Evolutionary conservation across 2,113 vertebrate species (phyloP).

Genomic region (Heterochromis multidens): DNA sequence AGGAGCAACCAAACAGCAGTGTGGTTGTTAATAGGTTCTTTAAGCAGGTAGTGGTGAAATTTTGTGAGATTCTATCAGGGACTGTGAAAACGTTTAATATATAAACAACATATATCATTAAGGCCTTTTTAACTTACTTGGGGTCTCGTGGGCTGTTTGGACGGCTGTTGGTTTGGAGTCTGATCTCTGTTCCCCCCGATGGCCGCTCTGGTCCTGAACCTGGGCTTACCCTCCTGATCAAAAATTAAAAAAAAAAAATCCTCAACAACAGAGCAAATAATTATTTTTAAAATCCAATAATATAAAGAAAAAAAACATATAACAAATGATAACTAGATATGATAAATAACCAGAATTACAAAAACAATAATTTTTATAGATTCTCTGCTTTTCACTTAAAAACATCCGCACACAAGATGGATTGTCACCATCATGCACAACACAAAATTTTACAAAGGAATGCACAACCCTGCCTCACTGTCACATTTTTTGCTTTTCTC

Average conservation of each 20-base stretch:
- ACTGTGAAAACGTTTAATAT: background rate
- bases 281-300: background rate
- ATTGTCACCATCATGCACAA: background rate
- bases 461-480: background rate
- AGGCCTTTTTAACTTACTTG: slow-evolving; percentile 55
- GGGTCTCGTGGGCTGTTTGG: slow-evolving; percentile 77
- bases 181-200: slow-evolving; percentile 61
- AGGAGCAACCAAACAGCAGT: background rate
- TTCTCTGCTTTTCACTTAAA: background rate
- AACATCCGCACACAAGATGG: background rate
- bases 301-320: background rate
- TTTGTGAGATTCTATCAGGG: background rate
- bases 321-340: background rate
- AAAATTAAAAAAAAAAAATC: background rate
- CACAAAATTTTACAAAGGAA: background rate
- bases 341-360: background rate
- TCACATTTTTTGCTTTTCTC: background rate
- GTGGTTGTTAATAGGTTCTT: background rate
- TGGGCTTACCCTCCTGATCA: slow-evolving; percentile 67
- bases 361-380: background rate
- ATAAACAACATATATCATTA: background rate
- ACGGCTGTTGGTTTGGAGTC: slow-evolving; percentile 67
- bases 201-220: slow-evolving; percentile 69
- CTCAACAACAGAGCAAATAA: background rate
- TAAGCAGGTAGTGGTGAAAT: background rate